Conservation (phyloP, 2,888 invertebrate genomes). For the Ectemnius cavifrons region DNA sequence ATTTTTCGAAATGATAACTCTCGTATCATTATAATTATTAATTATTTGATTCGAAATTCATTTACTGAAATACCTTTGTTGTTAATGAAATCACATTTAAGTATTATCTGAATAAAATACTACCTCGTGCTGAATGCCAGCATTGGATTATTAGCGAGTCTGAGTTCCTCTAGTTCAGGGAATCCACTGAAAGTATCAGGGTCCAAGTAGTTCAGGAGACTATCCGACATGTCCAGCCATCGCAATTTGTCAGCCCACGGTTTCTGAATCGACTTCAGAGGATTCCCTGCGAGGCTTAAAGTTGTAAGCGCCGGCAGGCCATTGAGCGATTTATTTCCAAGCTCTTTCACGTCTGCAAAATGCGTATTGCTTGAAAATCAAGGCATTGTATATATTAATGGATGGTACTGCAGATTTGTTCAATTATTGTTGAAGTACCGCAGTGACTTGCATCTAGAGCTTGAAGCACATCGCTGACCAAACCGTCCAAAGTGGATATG, state of each 20-base stretch:
- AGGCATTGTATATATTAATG: not conserved
- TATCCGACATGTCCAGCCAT: conserved; percentile 72
- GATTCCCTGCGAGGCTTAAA: conserved; percentile 84
- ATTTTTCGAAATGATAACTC: not conserved
- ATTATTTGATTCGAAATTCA: no score
- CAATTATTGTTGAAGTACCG: conserved; percentile 66
- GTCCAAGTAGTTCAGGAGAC: conserved; percentile 68
- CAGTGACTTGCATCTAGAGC: conserved; percentile 83
- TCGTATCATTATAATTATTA: not conserved
- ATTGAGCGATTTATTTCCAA: conserved; percentile 83
- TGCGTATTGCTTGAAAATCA: not conserved
- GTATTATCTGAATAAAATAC: conserved; percentile 18
- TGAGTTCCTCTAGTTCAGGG: conserved; percentile 69
- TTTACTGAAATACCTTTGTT: not conserved
- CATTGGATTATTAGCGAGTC: conserved; percentile 69
- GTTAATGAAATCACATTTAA: not conserved
- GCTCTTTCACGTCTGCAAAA: conserved; percentile 78
- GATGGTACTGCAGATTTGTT: no score
- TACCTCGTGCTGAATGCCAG: conserved; percentile 71
- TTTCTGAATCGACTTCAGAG: conserved; percentile 66
- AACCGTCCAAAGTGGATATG: conserved; percentile 80
- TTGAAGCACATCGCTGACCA: conserved; percentile 81
- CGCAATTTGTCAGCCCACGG: conserved; percentile 66
- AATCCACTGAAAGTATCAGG: conserved; percentile 67
- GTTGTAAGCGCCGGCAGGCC: conserved; percentile 83